Evolutionary conservation across 2,888 invertebrate genomes (phyloP).

Genomic region (Eilema depressum): DNA sequence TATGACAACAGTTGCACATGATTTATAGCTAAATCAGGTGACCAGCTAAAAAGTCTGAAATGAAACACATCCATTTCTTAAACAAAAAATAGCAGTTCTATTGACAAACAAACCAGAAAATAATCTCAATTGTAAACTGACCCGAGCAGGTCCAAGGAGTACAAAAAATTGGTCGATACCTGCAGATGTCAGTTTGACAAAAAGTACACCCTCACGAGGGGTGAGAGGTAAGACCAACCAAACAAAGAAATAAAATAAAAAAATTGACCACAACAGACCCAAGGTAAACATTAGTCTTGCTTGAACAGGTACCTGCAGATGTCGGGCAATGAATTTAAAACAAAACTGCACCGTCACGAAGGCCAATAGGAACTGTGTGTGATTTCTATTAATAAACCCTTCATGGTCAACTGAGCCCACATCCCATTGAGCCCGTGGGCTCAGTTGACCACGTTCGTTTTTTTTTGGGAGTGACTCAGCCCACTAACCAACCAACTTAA

Average conservation of each 20-base stretch:
- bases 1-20: neutral
- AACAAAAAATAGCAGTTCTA: neutral
- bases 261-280: neutral
- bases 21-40: neutral
- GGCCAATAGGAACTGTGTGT: neutral
- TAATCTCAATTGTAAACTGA: neutral
- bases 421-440: too few species aligned
- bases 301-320: neutral
- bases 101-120: neutral
- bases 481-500: too few species aligned
- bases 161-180: neutral
- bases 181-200: neutral
- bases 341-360: neutral
- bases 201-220: neutral
- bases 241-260: neutral
- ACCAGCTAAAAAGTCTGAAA: neutral
- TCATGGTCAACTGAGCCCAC: too few species aligned
- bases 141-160: neutral
- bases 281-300: neutral
- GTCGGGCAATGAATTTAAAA: neutral
- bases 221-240: neutral
- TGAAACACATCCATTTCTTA: neutral
- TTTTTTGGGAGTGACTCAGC: too few species aligned
- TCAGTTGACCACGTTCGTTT: too few species aligned
- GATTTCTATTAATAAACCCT: too few species aligned